Percentiles rank a stretch among this genome's conserved stretches.
Conservation (phyloP, 2,113 vertebrate genomes). For the Hippolais icterina region DNA sequence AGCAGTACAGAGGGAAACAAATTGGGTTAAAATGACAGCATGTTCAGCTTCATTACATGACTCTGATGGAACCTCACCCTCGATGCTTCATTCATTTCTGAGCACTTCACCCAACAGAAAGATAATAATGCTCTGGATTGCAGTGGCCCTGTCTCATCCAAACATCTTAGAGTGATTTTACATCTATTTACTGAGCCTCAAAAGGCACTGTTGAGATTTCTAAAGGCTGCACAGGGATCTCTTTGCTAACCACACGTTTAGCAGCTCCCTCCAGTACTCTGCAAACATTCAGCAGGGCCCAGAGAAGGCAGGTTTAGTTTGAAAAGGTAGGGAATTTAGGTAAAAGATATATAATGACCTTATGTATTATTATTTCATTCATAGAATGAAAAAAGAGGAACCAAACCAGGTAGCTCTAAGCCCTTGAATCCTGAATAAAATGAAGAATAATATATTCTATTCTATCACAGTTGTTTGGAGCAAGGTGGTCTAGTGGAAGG, state of each 20-base stretch:
- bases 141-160: slow-evolving; percentile 54
- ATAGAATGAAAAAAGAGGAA: not conserved
- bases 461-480: not conserved
- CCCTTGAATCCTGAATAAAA: not conserved
- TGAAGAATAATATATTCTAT: not conserved
- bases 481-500: not conserved
- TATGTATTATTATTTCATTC: not conserved
- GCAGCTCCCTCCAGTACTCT: not conserved
- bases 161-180: slow-evolving; percentile 19
- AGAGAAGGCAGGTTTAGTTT: not conserved
- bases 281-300: not conserved
- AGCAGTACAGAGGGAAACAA: slow-evolving; percentile 58
- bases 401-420: not conserved
- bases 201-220: slow-evolving; percentile 1
- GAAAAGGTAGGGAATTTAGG: not conserved
- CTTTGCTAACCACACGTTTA: not conserved
- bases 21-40: slow-evolving; percentile 62
- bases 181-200: slow-evolving; percentile 22
- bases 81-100: slow-evolving; percentile 60
- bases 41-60: slow-evolving; percentile 67
- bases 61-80: slow-evolving; percentile 62
- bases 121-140: slow-evolving; percentile 58
- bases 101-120: slow-evolving; percentile 36
- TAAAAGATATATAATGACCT: not conserved
- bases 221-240: not conserved